These are phyloP conservation scores for Drosophila lini DNA, from an alignment of 1,140 invertebrate species.

Conservation along the genomic window DNA sequence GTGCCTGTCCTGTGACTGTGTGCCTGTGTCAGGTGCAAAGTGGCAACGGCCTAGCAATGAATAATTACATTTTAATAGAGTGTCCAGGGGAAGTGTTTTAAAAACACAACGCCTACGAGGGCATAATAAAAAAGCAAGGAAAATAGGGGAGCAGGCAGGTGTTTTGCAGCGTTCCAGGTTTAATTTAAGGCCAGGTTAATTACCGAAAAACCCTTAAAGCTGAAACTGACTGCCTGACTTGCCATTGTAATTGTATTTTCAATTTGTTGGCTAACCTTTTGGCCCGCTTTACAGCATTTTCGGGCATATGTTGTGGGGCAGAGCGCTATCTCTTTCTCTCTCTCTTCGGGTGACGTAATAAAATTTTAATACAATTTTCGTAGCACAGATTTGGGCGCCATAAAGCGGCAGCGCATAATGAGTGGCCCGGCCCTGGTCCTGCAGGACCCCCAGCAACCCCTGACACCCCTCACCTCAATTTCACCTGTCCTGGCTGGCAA, in stretches of 20 bases:
- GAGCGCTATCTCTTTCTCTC: neutral
- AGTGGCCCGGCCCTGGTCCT: constrained; percentile 16
- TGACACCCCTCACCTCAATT: neutral
- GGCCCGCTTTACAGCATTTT: constrained; percentile 1
- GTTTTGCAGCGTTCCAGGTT: neutral
- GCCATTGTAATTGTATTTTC: constrained; percentile 8
- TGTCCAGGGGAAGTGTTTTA: constrained; percentile 66
- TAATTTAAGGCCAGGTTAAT: constrained; percentile 14
- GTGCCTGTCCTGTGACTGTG: constrained; percentile 17
- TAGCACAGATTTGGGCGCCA: constrained; percentile 37
- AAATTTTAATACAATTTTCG: constrained; percentile 54
- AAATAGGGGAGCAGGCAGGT: neutral
- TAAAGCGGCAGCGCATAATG: constrained; percentile 52
- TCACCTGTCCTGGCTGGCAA: constrained; percentile 39
- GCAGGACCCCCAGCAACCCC: neutral
- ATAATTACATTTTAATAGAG: constrained; percentile 81
- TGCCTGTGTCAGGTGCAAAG: constrained; percentile 66
- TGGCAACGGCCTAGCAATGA: constrained; percentile 76
- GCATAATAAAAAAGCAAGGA: constrained; percentile 1
- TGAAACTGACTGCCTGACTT: neutral
- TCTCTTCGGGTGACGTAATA: constrained; percentile 24
- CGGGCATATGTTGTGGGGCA: constrained; percentile 12
- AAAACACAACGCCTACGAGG: constrained; percentile 56
- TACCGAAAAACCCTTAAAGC: neutral
- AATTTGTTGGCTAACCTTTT: constrained; percentile 16